A percentile compares a stretch with the other conserved stretches of the same genome.
Conservation (phyloP, 1,140 invertebrate genomes). For the Battus philenor region DNA sequence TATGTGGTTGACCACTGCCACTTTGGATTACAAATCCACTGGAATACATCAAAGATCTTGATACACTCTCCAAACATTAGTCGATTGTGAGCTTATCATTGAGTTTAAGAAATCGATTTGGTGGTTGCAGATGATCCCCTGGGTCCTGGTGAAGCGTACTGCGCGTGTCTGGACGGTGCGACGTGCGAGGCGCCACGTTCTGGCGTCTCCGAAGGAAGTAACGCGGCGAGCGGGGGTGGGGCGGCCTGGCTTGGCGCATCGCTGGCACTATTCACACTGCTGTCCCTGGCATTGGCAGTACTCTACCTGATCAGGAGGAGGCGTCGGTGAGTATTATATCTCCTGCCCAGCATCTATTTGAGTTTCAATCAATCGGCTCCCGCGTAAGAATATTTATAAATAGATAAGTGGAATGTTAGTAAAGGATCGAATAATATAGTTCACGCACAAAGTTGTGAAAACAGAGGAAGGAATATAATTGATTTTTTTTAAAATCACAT, state of each 20-base stretch:
- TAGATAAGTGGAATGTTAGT: too few species aligned
- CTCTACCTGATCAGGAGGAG: slow-evolving; percentile 43
- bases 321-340: slow-evolving; percentile 33
- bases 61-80: too few species aligned
- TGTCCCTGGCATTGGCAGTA: slow-evolving; percentile 21
- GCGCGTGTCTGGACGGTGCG: slow-evolving; percentile 78
- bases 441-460: too few species aligned
- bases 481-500: too few species aligned
- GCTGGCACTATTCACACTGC: slow-evolving; percentile 23
- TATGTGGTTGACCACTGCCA: too few species aligned
- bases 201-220: slow-evolving; percentile 70
- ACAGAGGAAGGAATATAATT: not conserved
- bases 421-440: too few species aligned
- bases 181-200: slow-evolving; percentile 75
- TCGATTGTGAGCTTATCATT: too few species aligned
- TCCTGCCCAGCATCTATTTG: not conserved
- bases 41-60: too few species aligned
- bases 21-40: too few species aligned
- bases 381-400: too few species aligned
- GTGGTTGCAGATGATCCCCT: slow-evolving; percentile 27
- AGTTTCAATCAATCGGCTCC: too few species aligned
- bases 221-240: slow-evolving; percentile 60
- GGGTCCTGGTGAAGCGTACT: slow-evolving; percentile 52
- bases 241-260: slow-evolving; percentile 34
- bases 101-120: too few species aligned